phyloP scores from a whole-genome alignment of 2,888 invertebrate species.

The Phymatocera aterrima region DNA sequence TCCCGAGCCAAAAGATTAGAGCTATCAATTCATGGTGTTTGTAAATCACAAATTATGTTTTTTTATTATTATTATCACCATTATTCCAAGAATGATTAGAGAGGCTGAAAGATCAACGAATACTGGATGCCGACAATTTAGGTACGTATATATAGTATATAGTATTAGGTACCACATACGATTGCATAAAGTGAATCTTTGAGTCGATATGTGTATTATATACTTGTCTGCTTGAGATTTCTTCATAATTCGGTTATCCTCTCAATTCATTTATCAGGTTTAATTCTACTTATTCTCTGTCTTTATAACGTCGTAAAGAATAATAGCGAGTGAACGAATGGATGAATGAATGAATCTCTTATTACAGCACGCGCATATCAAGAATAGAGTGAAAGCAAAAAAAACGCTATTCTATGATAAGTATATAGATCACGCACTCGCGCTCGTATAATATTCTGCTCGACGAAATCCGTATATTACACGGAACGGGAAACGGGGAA shows the following conservation, averaged over 20 bases:
- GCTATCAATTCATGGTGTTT: constrained; percentile 23
- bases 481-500: no score
- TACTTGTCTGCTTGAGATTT: not conserved
- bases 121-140: not conserved
- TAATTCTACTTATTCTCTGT: no score
- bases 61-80: not conserved
- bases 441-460: no score
- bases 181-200: no score
- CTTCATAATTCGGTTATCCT: not conserved
- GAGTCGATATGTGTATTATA: no score
- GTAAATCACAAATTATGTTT: constrained; percentile 7
- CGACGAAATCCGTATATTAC: no score
- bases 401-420: no score
- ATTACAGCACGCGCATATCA: not conserved
- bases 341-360: constrained; percentile 15
- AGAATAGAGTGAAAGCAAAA: no score
- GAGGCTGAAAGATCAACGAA: not conserved
- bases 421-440: no score
- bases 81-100: not conserved
- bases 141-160: not conserved
- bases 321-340: no score
- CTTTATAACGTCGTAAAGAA: constrained; percentile 9
- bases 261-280: not conserved
- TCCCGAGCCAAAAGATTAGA: not conserved
- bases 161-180: no score